These are phyloP conservation scores for Schizopygopsis malacanthus DNA, from an alignment of 2,797 vertebrate genomes.

Conservation along the genomic window DNA sequence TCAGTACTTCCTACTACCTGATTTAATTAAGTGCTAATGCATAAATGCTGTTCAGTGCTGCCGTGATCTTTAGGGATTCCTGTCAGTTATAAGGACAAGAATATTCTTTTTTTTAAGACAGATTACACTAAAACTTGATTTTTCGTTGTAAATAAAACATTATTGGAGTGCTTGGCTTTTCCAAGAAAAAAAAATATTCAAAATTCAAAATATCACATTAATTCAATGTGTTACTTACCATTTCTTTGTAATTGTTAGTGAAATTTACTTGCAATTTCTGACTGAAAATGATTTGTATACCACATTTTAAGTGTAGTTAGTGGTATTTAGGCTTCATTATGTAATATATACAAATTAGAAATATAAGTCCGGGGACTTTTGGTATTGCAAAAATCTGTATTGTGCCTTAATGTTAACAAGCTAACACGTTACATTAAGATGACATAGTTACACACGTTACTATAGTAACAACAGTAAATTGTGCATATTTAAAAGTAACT, in stretches of 20 bases:
- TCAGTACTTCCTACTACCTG: conserved; percentile 43
- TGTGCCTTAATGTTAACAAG: background rate
- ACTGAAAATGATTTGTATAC: background rate
- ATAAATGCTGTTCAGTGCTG: conserved; percentile 35
- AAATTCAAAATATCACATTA: background rate
- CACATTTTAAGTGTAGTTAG: conserved; percentile 1
- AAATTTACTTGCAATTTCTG: background rate
- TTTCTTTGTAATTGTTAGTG: background rate
- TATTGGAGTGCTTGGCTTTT: background rate
- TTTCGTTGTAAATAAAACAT: background rate
- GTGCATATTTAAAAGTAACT: too few species aligned
- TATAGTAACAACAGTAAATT: too few species aligned
- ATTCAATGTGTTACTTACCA: background rate
- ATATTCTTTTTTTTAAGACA: background rate
- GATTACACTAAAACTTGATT: background rate
- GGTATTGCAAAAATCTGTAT: background rate
- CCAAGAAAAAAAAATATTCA: background rate
- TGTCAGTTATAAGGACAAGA: conserved; percentile 14
- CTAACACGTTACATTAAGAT: background rate
- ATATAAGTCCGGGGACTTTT: too few species aligned
- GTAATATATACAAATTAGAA: background rate
- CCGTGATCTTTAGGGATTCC: conserved; percentile 20
- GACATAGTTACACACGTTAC: too few species aligned
- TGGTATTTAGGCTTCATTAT: background rate
- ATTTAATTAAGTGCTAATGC: conserved; percentile 57